Conservation (phyloP, 1,140 invertebrate genomes). For the Euwallacea similis region DNA sequence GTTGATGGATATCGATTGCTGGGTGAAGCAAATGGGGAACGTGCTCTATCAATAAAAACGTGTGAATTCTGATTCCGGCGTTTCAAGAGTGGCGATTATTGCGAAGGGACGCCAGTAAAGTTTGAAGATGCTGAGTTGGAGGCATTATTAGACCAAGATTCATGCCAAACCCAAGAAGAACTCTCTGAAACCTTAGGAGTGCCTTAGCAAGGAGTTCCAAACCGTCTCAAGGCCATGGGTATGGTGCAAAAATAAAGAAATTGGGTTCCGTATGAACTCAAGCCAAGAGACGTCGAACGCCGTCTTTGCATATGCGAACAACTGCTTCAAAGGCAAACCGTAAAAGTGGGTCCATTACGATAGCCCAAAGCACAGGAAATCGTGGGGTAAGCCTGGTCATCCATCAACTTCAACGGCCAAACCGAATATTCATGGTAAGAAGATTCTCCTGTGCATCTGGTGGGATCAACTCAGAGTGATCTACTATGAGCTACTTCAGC, state of each 20-base stretch:
- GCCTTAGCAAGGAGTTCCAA: constrained; percentile 31
- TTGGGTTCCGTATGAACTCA: constrained; percentile 46
- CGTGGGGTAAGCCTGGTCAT: too few relatives aligned
- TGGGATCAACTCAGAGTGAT: constrained; percentile 47
- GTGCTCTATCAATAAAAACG: constrained; percentile 11
- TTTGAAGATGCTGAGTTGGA: constrained; percentile 47
- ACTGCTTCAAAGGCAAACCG: constrained; percentile 42
- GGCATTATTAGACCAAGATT: constrained; percentile 42
- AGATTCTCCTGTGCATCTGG: too few relatives aligned
- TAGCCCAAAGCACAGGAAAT: constrained; percentile 32
- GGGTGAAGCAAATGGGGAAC: constrained; percentile 10
- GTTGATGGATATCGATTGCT: too few relatives aligned
- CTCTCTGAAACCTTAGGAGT: constrained; percentile 38
- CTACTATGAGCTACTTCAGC: constrained; percentile 47
- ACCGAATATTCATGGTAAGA: constrained; percentile 44
- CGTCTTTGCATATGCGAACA: constrained; percentile 42
- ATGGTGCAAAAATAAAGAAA: constrained; percentile 32
- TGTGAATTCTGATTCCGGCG: constrained; percentile 11
- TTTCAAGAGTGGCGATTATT: constrained; percentile 14
- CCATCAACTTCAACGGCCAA: constrained; percentile 17
- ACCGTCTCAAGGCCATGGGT: constrained; percentile 29
- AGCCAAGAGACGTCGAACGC: constrained; percentile 44
- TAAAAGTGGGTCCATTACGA: constrained; percentile 32
- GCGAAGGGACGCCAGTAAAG: constrained; percentile 31
- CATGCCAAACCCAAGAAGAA: constrained; percentile 41